Evolutionary conservation across 2,888 invertebrate species (phyloP).

Genomic region (Microchrysa polita): DNA sequence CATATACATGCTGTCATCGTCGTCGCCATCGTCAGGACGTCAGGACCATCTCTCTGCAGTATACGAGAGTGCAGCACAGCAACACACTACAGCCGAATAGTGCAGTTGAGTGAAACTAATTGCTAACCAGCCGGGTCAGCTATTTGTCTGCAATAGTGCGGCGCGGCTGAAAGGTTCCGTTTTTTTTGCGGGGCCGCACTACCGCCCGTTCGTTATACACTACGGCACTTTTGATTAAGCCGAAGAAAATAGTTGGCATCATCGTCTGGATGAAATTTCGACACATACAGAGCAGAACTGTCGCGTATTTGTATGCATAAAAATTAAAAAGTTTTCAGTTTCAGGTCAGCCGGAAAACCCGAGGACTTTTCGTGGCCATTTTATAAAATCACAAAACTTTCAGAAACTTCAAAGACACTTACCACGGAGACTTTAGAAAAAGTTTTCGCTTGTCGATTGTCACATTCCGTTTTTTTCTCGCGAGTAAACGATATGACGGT

Average conservation of each 20-base stretch:
- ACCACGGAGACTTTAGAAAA: neutral
- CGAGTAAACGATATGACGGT: too few relatives aligned
- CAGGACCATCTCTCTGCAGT: slow-evolving; percentile 44
- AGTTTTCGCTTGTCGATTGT: neutral
- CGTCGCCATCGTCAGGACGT: too few relatives aligned
- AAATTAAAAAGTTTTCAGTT: too few relatives aligned
- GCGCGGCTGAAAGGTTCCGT: slow-evolving; percentile 34
- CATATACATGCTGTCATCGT: slow-evolving; percentile 37
- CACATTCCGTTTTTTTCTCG: too few relatives aligned
- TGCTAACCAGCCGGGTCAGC: slow-evolving; percentile 44
- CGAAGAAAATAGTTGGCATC: slow-evolving; percentile 9
- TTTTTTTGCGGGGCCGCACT: too few relatives aligned
- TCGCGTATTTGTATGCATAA: too few relatives aligned
- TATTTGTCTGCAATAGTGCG: slow-evolving; percentile 44
- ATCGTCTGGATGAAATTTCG: slow-evolving; percentile 14
- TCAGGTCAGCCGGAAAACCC: too few relatives aligned
- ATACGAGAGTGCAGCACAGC: slow-evolving; percentile 34
- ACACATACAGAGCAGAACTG: neutral
- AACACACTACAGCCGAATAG: slow-evolving; percentile 46
- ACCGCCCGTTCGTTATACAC: too few relatives aligned
- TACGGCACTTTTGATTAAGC: slow-evolving; percentile 34
- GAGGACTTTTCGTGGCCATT: neutral
- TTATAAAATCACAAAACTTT: neutral
- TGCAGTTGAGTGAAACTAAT: slow-evolving; percentile 50
- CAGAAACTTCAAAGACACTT: neutral